phyloP scores from a whole-genome alignment of 2,113 vertebrate species.

The Dolichallabes microphthalmus region DNA sequence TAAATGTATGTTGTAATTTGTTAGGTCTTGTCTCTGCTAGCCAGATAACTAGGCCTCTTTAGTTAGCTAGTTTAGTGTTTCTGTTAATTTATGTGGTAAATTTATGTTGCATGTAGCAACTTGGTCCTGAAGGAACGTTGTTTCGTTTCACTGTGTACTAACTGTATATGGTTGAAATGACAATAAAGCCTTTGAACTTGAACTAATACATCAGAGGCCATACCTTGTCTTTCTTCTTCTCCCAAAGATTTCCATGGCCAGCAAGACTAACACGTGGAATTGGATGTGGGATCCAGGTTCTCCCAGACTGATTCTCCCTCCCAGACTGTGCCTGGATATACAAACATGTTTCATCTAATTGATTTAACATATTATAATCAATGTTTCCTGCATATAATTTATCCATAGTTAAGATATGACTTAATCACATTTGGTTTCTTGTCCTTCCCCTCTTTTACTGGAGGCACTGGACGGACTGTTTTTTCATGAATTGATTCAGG shows the following conservation, averaged over 20 bases:
- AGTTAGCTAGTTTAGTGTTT: too few relatives aligned
- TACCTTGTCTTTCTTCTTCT: conserved; percentile 56
- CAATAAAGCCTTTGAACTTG: too few relatives aligned
- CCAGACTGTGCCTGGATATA: conserved; percentile 35
- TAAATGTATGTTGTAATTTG: too few relatives aligned
- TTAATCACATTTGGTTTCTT: conserved; percentile 62
- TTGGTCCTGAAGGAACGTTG: too few relatives aligned
- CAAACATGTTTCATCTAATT: not conserved
- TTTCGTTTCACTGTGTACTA: too few relatives aligned
- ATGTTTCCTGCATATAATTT: not conserved
- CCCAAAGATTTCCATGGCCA: conserved; percentile 55
- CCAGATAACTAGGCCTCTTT: too few relatives aligned
- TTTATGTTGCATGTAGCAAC: too few relatives aligned
- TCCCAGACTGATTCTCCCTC: conserved; percentile 46
- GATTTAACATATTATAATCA: not conserved
- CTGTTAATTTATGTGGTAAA: too few relatives aligned
- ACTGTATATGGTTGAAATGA: too few relatives aligned
- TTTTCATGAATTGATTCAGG: conserved; percentile 46
- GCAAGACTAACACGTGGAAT: conserved; percentile 42
- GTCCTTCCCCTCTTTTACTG: conserved; percentile 30
- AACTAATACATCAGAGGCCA: not conserved
- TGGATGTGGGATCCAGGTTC: conserved; percentile 50
- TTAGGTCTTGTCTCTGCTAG: too few relatives aligned
- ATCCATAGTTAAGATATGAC: not conserved
- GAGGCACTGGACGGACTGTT: conserved; percentile 21